Evolutionary conservation across 2,113 vertebrate genomes (phyloP).

Genomic region (Lophius piscatorius): DNA sequence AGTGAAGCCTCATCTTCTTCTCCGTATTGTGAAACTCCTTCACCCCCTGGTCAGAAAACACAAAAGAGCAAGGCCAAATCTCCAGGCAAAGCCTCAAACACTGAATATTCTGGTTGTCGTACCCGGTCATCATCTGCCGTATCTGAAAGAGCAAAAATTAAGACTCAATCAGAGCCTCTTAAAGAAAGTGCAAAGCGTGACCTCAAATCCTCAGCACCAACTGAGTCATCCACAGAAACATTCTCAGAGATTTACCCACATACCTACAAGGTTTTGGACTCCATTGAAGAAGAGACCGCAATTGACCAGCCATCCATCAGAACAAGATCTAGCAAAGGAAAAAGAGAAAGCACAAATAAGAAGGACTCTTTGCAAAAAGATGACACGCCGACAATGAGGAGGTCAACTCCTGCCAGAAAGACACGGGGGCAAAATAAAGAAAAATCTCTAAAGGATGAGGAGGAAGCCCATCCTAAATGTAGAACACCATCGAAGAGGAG

Average conservation of each 20-base stretch:
- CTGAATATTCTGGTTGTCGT: background rate
- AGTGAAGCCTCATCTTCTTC: too few relatives aligned
- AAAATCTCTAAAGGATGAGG: constrained; percentile 14
- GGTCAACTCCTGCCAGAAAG: constrained; percentile 17
- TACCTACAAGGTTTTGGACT: constrained; percentile 58
- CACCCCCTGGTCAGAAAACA: too few relatives aligned
- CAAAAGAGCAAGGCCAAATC: constrained; percentile 12
- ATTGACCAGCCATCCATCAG: background rate
- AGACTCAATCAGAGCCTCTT: background rate
- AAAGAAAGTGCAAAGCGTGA: constrained; percentile 3
- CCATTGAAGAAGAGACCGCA: constrained; percentile 26
- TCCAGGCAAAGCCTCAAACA: background rate
- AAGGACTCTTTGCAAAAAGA: too few relatives aligned
- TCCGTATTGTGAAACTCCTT: too few relatives aligned
- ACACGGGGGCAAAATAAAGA: constrained; percentile 21
- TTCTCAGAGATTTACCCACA: too few relatives aligned
- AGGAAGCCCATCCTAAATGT: too few relatives aligned
- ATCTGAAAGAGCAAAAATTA: background rate
- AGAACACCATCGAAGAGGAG: too few relatives aligned
- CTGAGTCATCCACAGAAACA: constrained; percentile 37
- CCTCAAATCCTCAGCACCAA: constrained; percentile 44
- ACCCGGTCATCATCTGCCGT: too few relatives aligned
- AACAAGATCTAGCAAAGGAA: constrained; percentile 43
- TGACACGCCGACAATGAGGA: constrained; percentile 24
- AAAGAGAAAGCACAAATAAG: constrained; percentile 8